phyloP scores from a whole-genome alignment of 1,140 invertebrate species.

The Drosophila ercepeae region DNA sequence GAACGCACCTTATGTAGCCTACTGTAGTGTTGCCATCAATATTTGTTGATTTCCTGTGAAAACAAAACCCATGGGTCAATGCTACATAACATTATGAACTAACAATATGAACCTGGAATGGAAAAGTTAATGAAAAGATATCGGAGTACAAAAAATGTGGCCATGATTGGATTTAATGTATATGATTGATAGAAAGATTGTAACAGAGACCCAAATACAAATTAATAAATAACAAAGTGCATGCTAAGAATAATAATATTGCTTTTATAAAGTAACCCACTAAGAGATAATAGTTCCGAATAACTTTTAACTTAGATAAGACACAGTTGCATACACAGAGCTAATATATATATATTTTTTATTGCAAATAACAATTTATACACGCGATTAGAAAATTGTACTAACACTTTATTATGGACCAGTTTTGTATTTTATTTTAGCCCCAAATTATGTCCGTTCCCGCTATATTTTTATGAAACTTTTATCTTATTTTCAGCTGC shows the following conservation, averaged over 20 bases:
- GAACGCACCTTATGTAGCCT: slow-evolving; percentile 41
- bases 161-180: slow-evolving; percentile 1
- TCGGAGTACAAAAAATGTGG: slow-evolving; percentile 5
- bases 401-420: too few relatives aligned
- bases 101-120: not conserved
- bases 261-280: not conserved
- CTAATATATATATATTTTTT: slow-evolving; percentile 49
- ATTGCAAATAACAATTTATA: slow-evolving; percentile 39
- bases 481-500: slow-evolving; percentile 79
- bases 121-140: not conserved
- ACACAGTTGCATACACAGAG: slow-evolving; percentile 17
- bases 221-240: slow-evolving; percentile 20
- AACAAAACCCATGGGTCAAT: not conserved
- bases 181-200: slow-evolving; percentile 3
- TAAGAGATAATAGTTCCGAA: slow-evolving; percentile 11
- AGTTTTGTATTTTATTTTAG: not conserved
- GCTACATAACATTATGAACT: not conserved
- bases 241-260: slow-evolving; percentile 13
- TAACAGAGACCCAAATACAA: not conserved
- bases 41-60: slow-evolving; percentile 15
- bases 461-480: slow-evolving; percentile 63
- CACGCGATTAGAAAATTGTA: slow-evolving; percentile 22
- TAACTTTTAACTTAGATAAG: slow-evolving; percentile 44
- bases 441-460: slow-evolving; percentile 25
- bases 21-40: slow-evolving; percentile 31